Percentiles rank a stretch among this genome's conserved stretches.
phyloP scores from a whole-genome alignment of 2,797 vertebrate genomes.

The Sarcophilus harrisii region DNA sequence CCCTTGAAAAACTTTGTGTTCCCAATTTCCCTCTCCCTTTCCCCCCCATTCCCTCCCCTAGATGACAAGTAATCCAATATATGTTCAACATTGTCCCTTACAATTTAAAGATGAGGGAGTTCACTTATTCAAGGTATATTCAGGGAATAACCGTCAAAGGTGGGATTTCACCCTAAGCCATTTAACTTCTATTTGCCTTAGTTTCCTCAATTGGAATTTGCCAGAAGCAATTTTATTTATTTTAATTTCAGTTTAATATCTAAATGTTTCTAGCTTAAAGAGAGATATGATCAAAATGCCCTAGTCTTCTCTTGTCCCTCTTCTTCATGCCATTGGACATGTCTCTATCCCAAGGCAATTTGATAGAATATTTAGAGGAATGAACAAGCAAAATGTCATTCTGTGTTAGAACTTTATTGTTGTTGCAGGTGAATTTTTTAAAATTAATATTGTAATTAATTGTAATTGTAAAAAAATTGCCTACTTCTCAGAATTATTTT shows the following conservation, averaged over 20 bases:
- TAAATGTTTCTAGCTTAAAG: not conserved
- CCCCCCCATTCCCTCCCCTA: no score
- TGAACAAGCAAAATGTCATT: not conserved
- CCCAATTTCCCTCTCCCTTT: no score
- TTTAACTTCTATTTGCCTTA: not conserved
- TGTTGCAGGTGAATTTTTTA: not conserved
- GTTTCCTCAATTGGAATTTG: not conserved
- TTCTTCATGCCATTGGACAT: not conserved
- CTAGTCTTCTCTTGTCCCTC: not conserved
- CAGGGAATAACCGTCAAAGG: no score
- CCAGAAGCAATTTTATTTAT: not conserved
- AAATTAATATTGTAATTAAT: no score
- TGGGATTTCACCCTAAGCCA: not conserved
- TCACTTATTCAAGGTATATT: no score
- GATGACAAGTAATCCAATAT: no score
- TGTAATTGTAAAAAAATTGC: not conserved
- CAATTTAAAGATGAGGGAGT: no score
- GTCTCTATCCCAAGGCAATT: not conserved
- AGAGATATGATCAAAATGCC: not conserved
- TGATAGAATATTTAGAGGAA: not conserved
- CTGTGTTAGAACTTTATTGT: not conserved
- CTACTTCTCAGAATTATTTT: not conserved
- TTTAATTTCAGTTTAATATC: not conserved
- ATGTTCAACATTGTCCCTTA: no score
- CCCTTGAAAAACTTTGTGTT: no score